Conservation (phyloP, 2,888 invertebrate genomes). For the Dastarcus helophoroides region DNA sequence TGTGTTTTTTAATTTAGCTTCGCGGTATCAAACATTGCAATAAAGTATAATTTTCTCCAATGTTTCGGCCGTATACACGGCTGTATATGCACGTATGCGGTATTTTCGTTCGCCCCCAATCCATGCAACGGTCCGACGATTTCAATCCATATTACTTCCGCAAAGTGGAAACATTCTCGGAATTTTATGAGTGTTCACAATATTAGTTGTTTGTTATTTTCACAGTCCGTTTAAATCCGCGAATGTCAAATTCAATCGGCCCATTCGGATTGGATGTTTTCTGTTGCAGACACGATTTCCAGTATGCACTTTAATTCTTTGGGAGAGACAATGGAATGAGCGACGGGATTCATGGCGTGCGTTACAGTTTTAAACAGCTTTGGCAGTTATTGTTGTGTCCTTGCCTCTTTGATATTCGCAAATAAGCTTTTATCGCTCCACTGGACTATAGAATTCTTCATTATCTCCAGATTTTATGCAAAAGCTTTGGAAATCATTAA, state of each 20-base stretch:
- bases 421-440: too few species aligned
- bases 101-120: conserved; percentile 3
- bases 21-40: conserved; percentile 17
- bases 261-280: conserved; percentile 16
- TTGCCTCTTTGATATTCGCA: too few species aligned
- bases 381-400: too few species aligned
- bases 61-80: background rate
- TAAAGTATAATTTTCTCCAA: conserved; percentile 15
- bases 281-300: too few species aligned
- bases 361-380: too few species aligned
- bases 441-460: too few species aligned
- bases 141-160: conserved; percentile 27
- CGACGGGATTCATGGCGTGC: too few species aligned
- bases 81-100: conserved; percentile 1
- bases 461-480: too few species aligned
- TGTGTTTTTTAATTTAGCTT: conserved; percentile 17
- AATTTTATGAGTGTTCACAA: conserved; percentile 27
- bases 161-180: conserved; percentile 27
- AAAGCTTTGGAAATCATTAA: too few species aligned
- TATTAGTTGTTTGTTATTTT: conserved; percentile 30
- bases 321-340: too few species aligned
- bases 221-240: conserved; percentile 27
- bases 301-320: too few species aligned
- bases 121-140: conserved; percentile 19
- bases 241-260: conserved; percentile 26